These are phyloP conservation scores for Drosophila malerkotliana DNA, from an alignment of 1,140 invertebrate genomes.

Conservation along the genomic window DNA sequence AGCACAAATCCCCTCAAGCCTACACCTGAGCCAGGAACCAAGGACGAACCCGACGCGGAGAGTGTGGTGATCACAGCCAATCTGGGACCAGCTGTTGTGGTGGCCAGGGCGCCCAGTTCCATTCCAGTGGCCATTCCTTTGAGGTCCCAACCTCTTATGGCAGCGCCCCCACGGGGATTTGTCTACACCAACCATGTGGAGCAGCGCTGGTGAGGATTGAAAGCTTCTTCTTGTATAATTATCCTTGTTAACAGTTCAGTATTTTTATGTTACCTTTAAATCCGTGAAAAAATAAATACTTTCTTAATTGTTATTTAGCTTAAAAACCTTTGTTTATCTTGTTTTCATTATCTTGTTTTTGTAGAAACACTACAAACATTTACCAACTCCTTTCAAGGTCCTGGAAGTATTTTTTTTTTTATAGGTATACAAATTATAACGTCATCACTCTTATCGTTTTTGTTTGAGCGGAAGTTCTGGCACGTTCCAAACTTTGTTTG, in stretches of 20 bases:
- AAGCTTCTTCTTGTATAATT: not conserved
- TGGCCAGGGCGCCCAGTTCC: constrained; percentile 43
- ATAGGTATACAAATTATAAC: constrained; percentile 28
- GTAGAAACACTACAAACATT: not conserved
- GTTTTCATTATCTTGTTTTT: not conserved
- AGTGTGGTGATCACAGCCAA: constrained; percentile 65
- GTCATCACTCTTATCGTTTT: constrained; percentile 26
- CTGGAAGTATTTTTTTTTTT: not conserved
- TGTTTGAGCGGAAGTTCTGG: constrained; percentile 37
- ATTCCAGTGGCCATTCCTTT: constrained; percentile 66
- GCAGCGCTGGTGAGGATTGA: constrained; percentile 57
- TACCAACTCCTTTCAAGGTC: not conserved
- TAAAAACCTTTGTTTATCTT: not conserved
- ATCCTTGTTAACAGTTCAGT: constrained; percentile 43
- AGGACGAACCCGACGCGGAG: constrained; percentile 70
- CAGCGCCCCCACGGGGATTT: constrained; percentile 45
- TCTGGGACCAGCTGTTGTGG: constrained; percentile 61
- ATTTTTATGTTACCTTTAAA: constrained; percentile 35
- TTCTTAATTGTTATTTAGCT: constrained; percentile 18
- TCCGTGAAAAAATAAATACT: constrained; percentile 10
- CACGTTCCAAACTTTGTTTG: constrained; percentile 46
- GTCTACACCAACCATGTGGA: constrained; percentile 63
- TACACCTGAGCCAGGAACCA: constrained; percentile 65
- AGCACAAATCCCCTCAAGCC: constrained; percentile 75
- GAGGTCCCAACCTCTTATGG: constrained; percentile 55